These are phyloP conservation scores for Heterodera schachtii DNA, from an alignment of 1,140 invertebrate species.

Conservation along the genomic window DNA sequence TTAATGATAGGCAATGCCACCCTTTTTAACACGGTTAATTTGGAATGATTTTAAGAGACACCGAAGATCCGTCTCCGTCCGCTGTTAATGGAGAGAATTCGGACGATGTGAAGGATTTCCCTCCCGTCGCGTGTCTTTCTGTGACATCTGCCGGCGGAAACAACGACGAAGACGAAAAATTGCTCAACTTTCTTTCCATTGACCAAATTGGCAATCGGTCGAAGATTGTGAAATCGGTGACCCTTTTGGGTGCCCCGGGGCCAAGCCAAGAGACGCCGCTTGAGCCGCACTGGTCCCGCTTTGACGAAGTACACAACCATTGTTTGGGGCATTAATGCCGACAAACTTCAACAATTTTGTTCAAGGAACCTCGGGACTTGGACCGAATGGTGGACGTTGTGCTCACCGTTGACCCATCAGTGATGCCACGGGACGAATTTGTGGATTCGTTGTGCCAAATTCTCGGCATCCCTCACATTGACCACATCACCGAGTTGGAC, in stretches of 20 bases:
- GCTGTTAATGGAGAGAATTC: too few species aligned
- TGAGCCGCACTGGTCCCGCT: conserved; percentile 39
- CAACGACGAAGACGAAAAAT: neutral
- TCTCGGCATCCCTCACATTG: conserved; percentile 5
- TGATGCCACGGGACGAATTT: conserved; percentile 33
- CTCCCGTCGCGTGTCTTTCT: neutral
- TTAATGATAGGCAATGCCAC: too few species aligned
- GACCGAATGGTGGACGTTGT: conserved; percentile 33
- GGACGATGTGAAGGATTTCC: neutral
- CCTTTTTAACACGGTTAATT: conserved; percentile 9
- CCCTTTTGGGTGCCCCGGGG: conserved; percentile 17
- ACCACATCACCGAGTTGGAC: conserved; percentile 27
- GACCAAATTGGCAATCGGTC: conserved; percentile 22
- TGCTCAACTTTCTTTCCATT: conserved; percentile 19
- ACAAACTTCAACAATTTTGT: neutral
- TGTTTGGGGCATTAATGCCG: neutral
- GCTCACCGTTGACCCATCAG: conserved; percentile 21
- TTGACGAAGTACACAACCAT: conserved; percentile 24
- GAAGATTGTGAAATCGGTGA: conserved; percentile 14
- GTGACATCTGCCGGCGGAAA: neutral
- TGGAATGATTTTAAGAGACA: neutral
- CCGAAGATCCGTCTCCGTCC: too few species aligned
- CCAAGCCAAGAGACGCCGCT: conserved; percentile 26
- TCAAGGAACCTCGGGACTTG: conserved; percentile 18
- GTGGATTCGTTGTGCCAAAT: conserved; percentile 34